phyloP scores from a whole-genome alignment of 1,140 invertebrate species.

The Heterodera carotae region DNA sequence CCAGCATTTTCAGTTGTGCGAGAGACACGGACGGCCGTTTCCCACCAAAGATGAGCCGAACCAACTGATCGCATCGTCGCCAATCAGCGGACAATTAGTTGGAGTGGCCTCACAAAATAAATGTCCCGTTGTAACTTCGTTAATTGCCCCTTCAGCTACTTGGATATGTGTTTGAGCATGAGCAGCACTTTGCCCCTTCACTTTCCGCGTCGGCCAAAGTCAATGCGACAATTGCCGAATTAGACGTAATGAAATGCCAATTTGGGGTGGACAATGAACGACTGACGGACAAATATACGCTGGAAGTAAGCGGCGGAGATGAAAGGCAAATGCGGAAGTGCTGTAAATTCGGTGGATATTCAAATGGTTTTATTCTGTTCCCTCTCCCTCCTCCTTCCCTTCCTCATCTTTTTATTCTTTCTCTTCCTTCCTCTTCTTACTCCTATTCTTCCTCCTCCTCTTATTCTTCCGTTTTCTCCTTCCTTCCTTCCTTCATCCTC shows the following conservation, averaged over 20 bases:
- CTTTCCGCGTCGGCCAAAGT: conserved; percentile 12
- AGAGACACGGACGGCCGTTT: conserved; percentile 12
- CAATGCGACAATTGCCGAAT: background rate
- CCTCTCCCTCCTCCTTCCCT: too few species aligned
- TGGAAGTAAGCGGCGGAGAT: conserved; percentile 30
- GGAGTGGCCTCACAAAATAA: background rate
- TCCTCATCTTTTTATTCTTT: too few species aligned
- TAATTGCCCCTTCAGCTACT: conserved; percentile 30
- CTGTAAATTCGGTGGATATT: too few species aligned
- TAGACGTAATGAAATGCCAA: conserved; percentile 16
- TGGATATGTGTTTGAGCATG: conserved; percentile 42
- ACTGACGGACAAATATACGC: conserved; percentile 39
- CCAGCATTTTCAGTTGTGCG: background rate
- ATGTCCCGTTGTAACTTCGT: conserved; percentile 26
- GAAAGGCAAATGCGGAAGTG: too few species aligned
- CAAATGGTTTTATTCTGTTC: too few species aligned
- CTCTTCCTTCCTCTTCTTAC: too few species aligned
- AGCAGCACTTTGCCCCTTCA: conserved; percentile 34
- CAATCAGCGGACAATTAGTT: conserved; percentile 35
- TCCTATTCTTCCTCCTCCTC: too few species aligned
- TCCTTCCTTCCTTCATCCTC: too few species aligned
- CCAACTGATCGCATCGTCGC: conserved; percentile 32
- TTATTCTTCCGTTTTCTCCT: too few species aligned
- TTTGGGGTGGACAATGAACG: conserved; percentile 1
- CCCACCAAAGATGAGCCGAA: conserved; percentile 47